These are phyloP conservation scores for Nerophis lumbriciformis DNA, from an alignment of 2,113 vertebrate species.

Conservation along the genomic window DNA sequence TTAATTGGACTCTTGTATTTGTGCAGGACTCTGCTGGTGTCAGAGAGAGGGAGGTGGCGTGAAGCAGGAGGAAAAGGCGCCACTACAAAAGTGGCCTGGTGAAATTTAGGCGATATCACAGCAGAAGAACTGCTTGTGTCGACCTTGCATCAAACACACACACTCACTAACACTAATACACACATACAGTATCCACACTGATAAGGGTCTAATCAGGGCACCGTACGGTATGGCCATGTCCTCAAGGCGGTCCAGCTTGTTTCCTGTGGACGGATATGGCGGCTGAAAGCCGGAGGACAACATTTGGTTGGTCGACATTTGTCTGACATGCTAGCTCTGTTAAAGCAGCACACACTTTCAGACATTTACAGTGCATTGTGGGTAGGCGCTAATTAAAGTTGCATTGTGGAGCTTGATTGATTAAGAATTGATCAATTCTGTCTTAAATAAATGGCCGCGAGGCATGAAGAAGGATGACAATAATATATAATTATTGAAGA, in stretches of 20 bases:
- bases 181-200: conserved; percentile 7
- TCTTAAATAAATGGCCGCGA: not conserved
- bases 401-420: not conserved
- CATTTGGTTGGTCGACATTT: not conserved
- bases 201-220: conserved; percentile 8
- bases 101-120: conserved; percentile 50
- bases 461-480: not conserved
- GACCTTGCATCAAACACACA: conserved; percentile 19
- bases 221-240: conserved; percentile 1
- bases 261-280: conserved; percentile 6
- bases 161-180: conserved; percentile 12
- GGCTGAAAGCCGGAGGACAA: conserved; percentile 8
- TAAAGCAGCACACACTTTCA: not conserved
- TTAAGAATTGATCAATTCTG: no score
- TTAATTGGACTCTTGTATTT: not conserved
- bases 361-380: not conserved
- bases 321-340: not conserved
- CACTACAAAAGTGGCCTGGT: conserved; percentile 27
- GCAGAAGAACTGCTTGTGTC: conserved; percentile 70
- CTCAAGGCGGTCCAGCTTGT: not conserved
- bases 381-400: not conserved
- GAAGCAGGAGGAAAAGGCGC: conserved; percentile 1
- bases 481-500: conserved; percentile 10
- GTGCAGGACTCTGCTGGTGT: conserved; percentile 34
- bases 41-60: conserved; percentile 30